A percentile compares a stretch with the other conserved stretches of the same genome.
These are phyloP conservation scores for Cloeon dipterum DNA, from an alignment of 2,888 invertebrate genomes.

Conservation along the genomic window DNA sequence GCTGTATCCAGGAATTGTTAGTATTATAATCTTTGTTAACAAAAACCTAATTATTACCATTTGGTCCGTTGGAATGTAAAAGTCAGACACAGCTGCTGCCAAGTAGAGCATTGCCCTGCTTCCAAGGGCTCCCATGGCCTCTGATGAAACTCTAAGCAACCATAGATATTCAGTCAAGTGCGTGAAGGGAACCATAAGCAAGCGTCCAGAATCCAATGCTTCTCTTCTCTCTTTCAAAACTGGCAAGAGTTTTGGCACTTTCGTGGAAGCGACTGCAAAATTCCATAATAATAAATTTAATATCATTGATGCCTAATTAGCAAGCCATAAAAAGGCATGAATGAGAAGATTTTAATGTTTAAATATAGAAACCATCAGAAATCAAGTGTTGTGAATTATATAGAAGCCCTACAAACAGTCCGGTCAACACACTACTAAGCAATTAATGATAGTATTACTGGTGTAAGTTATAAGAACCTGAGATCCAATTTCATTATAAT, in stretches of 20 bases:
- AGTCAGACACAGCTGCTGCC: slow-evolving; percentile 97
- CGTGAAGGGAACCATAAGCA: slow-evolving; percentile 58
- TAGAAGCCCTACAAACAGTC: no score
- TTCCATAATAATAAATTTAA: background rate
- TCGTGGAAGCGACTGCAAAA: slow-evolving; percentile 44
- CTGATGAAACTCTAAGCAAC: slow-evolving; percentile 62
- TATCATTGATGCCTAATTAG: background rate
- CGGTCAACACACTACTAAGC: no score
- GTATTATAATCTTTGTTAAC: no score
- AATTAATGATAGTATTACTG: no score
- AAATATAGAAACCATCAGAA: no score
- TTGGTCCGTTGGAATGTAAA: slow-evolving; percentile 81
- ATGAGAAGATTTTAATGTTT: no score
- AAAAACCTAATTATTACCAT: no score
- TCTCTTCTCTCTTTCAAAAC: slow-evolving; percentile 55
- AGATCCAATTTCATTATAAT: no score
- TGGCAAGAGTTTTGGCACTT: slow-evolving; percentile 45
- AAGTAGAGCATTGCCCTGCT: slow-evolving; percentile 64
- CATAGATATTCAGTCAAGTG: slow-evolving; percentile 82
- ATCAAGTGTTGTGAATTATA: no score
- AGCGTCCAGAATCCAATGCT: slow-evolving; percentile 45
- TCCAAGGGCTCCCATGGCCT: slow-evolving; percentile 43
- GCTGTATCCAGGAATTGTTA: no score
- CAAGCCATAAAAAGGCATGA: no score
- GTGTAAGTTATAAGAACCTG: no score